A percentile compares a stretch with the other conserved stretches of the same genome.
These are phyloP conservation scores for Nematostella vectensis DNA, from an alignment of 92 coral and sea anemone species.

Conservation along the genomic window DNA sequence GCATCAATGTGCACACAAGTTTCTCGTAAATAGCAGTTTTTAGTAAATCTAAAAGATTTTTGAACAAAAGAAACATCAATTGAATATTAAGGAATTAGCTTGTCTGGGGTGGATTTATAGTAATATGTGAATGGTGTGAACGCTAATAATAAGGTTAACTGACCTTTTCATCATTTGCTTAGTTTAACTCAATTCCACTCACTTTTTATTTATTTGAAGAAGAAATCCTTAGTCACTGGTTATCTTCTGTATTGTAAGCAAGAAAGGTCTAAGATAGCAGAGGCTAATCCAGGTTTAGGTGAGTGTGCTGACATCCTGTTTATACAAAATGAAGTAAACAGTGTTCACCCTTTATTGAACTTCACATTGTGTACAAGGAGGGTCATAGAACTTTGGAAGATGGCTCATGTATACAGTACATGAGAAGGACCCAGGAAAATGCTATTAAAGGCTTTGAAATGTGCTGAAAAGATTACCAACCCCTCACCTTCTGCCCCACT, in stretches of 20 bases:
- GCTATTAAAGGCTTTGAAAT: too few relatives aligned
- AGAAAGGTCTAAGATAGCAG: slow-evolving; percentile 60
- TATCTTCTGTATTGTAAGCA: slow-evolving; percentile 86
- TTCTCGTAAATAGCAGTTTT: too few relatives aligned
- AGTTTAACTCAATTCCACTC: neutral
- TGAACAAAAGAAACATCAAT: too few relatives aligned
- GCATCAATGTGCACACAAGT: too few relatives aligned
- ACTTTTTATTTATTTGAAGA: slow-evolving; percentile 30
- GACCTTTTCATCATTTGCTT: neutral
- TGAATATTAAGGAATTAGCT: too few relatives aligned
- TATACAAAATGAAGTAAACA: neutral
- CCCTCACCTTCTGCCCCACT: too few relatives aligned
- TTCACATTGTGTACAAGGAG: neutral
- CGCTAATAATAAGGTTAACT: neutral
- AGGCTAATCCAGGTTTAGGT: slow-evolving; percentile 89
- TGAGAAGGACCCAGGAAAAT: too few relatives aligned
- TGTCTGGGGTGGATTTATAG: too few relatives aligned
- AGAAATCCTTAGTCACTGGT: slow-evolving; percentile 65
- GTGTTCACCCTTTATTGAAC: neutral
- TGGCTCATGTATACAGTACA: too few relatives aligned
- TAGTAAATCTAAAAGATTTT: too few relatives aligned
- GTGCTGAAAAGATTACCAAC: too few relatives aligned
- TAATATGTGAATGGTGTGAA: too few relatives aligned
- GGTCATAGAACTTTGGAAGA: neutral
- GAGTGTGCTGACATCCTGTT: slow-evolving; percentile 3